Conservation (phyloP, 2,113 vertebrate genomes). For the Panthera uncia region DNA sequence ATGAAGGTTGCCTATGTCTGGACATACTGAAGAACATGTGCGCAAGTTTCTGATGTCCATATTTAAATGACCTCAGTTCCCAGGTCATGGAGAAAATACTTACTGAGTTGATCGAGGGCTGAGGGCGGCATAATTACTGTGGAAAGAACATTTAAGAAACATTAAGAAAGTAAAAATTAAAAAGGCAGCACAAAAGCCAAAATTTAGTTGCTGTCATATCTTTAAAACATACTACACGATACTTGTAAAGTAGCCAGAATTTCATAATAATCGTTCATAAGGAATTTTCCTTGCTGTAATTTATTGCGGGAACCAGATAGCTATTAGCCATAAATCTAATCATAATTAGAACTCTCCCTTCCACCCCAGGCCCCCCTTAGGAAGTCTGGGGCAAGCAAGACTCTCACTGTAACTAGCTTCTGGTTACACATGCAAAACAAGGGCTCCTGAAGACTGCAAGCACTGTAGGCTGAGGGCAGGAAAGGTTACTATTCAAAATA, state of each 20-base stretch:
- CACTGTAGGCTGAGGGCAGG: constrained; percentile 35
- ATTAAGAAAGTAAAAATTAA: constrained; percentile 48
- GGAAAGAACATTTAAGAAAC: constrained; percentile 69
- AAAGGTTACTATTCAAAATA: constrained; percentile 78
- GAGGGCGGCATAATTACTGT: constrained; percentile 99
- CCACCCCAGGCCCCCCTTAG: background rate
- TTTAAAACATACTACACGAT: background rate
- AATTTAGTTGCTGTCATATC: background rate
- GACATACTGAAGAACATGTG: background rate
- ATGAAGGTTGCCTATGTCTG: background rate
- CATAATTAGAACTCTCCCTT: background rate
- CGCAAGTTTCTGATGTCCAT: background rate
- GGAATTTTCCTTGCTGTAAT: background rate
- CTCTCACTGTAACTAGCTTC: background rate
- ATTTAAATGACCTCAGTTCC: background rate
- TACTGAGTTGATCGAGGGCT: constrained; percentile 98
- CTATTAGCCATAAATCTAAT: background rate
- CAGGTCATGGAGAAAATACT: constrained; percentile 81
- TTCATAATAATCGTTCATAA: background rate
- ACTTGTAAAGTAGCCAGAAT: background rate
- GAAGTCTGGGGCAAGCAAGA: background rate
- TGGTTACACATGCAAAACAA: background rate
- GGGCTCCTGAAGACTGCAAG: background rate
- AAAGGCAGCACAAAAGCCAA: background rate
- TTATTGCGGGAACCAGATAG: background rate